phyloP scores from a whole-genome alignment of 1,140 invertebrate genomes.

The Acromyrmex charruanus region DNA sequence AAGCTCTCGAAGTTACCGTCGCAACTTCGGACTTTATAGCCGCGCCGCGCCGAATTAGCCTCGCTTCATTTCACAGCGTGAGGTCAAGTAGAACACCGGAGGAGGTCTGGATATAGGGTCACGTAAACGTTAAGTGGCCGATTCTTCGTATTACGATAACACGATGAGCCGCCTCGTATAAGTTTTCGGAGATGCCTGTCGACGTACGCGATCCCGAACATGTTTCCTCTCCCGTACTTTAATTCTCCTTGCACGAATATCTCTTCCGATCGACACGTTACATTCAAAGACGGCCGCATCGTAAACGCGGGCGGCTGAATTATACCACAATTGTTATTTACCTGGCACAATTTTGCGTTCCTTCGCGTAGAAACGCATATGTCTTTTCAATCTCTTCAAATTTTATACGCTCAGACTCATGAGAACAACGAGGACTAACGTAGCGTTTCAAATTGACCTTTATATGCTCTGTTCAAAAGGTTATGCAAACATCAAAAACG shows the following conservation, averaged over 20 bases:
- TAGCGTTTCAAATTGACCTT: constrained; percentile 25
- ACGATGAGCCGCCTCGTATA: constrained; percentile 57
- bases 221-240: constrained; percentile 51
- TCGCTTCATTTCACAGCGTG: constrained; percentile 24
- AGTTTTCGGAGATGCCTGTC: constrained; percentile 58
- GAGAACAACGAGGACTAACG: constrained; percentile 67
- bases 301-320: neutral
- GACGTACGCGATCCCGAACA: constrained; percentile 65
- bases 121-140: constrained; percentile 66
- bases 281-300: constrained; percentile 13
- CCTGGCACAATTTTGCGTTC: constrained; percentile 29
- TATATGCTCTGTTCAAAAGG: neutral
- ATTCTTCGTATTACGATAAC: constrained; percentile 66
- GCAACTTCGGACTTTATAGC: constrained; percentile 54
- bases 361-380: constrained; percentile 35
- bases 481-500: neutral
- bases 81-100: constrained; percentile 37
- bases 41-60: constrained; percentile 54
- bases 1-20: constrained; percentile 50
- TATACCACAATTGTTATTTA: constrained; percentile 35
- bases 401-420: constrained; percentile 19
- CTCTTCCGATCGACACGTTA: constrained; percentile 67
- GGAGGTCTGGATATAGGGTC: constrained; percentile 58
- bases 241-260: constrained; percentile 58
- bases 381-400: constrained; percentile 36